Conservation (phyloP, 2,888 invertebrate genomes). For the Thereva unica region DNA sequence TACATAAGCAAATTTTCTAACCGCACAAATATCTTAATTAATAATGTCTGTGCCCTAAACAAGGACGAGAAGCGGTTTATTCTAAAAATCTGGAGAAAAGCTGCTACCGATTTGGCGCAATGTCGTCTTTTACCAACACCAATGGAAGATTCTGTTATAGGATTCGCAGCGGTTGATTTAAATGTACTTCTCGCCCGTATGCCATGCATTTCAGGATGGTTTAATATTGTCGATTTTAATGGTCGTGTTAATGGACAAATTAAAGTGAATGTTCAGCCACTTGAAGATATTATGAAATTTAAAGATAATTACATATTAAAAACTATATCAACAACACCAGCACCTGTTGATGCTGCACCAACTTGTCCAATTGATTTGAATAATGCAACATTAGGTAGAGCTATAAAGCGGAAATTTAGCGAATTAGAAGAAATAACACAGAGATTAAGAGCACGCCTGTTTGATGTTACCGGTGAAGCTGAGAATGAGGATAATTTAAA, state of each 20-base stretch:
- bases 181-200: constrained; percentile 59
- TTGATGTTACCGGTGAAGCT: constrained; percentile 63
- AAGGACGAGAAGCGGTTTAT: constrained; percentile 64
- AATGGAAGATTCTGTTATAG: constrained; percentile 64
- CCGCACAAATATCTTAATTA: background rate
- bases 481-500: constrained; percentile 59
- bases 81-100: constrained; percentile 66
- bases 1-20: no score
- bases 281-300: constrained; percentile 55
- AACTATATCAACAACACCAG: constrained; percentile 23
- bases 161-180: constrained; percentile 65
- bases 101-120: constrained; percentile 56
- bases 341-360: constrained; percentile 38
- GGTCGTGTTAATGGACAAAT: constrained; percentile 66
- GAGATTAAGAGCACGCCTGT: constrained; percentile 62
- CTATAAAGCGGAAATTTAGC: constrained; percentile 64
- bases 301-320: constrained; percentile 11
- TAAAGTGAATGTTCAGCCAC: constrained; percentile 63
- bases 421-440: constrained; percentile 68
- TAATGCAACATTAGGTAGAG: constrained; percentile 56
- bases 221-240: constrained; percentile 66
- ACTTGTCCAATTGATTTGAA: constrained; percentile 49
- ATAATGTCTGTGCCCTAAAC: constrained; percentile 35
- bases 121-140: constrained; percentile 57
- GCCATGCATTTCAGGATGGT: constrained; percentile 65